Conservation (phyloP, 2,888 invertebrate genomes). For the Eubasilissa splendida region DNA sequence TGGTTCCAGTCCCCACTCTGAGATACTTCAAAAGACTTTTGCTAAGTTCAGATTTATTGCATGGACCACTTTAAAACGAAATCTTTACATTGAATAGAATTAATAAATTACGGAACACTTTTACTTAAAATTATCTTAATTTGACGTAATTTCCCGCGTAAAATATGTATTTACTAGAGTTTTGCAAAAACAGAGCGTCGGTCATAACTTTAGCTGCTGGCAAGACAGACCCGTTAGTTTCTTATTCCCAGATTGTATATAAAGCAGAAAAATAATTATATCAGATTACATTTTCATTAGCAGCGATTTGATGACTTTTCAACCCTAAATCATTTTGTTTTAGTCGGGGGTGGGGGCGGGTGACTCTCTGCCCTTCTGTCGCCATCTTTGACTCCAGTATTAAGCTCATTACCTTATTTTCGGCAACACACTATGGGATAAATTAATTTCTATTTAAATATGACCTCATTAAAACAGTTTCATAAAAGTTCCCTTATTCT, state of each 20-base stretch:
- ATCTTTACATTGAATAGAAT: constrained; percentile 2
- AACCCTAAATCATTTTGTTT: constrained; percentile 53
- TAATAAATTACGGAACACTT: constrained; percentile 7
- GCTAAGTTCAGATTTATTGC: neutral
- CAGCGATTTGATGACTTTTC: constrained; percentile 51
- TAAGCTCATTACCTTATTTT: neutral
- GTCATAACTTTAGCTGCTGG: constrained; percentile 35
- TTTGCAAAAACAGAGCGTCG: constrained; percentile 51
- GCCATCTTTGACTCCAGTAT: constrained; percentile 23
- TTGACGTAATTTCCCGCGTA: constrained; percentile 46
- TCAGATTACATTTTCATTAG: constrained; percentile 51
- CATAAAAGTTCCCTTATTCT: too few relatives aligned
- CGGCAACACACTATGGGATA: neutral
- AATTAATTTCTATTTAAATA: too few relatives aligned
- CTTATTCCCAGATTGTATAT: neutral
- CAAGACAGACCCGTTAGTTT: constrained; percentile 32
- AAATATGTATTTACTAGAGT: constrained; percentile 54
- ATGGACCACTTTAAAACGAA: neutral
- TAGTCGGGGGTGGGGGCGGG: neutral
- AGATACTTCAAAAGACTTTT: neutral
- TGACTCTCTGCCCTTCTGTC: constrained; percentile 22
- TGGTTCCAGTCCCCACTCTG: too few relatives aligned
- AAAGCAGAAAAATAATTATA: constrained; percentile 26
- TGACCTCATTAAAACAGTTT: too few relatives aligned
- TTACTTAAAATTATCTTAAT: constrained; percentile 49